Evolutionary conservation across 2,113 vertebrate genomes (phyloP), one percentile per base, ranked within the genome.

Genomic region (Chlorodrepanis virens): DNA sequence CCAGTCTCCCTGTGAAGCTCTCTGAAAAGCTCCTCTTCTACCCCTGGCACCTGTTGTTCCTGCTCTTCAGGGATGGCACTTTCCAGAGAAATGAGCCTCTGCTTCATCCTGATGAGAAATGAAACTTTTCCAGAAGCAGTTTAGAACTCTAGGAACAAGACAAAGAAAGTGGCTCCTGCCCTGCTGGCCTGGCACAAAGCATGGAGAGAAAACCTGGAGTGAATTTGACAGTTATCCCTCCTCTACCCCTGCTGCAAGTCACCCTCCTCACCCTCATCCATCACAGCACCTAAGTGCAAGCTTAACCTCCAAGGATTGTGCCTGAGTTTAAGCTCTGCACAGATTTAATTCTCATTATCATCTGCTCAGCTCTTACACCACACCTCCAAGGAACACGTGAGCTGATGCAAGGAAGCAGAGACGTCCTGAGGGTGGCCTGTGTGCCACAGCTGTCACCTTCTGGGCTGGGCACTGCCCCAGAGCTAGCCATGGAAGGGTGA

Each of bases 161-260:
- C 7, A 21, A n/a, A 71, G 50, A 72, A 80, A n/a, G 83, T 31
- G 15, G n/a, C 15, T 94, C n/a, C 82, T 47, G 35, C 40, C 47
- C 1, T 1, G 29, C 31, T 0, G 0, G n/a, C 52, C 33, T 45
- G 39, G n/a, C 19, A 40, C 1, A 0, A 54, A 71, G 83, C 12
- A 65, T 0, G 0, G 53, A 82, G 23, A 33, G 42, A 83, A 91
- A 56, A 83, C 22, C 27, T 19, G 45, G 37, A 69, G 19, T 44
- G 40, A 79, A 15, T 14, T 18, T 61, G 67, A 75, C 81, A 93
- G 18, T 91, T 42, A 83, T 40, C 33, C 74, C 21, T 74, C 83
- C 47, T 70, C 54, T 69, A 28, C 16, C 40, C 6, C 20, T 4
- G 2, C 24, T 74, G 33, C 79, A 79, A 45, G 78, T 33, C 50